phyloP scores from a whole-genome alignment of 1,140 invertebrate genomes.

The Trichomalopsis sarcophagae region DNA sequence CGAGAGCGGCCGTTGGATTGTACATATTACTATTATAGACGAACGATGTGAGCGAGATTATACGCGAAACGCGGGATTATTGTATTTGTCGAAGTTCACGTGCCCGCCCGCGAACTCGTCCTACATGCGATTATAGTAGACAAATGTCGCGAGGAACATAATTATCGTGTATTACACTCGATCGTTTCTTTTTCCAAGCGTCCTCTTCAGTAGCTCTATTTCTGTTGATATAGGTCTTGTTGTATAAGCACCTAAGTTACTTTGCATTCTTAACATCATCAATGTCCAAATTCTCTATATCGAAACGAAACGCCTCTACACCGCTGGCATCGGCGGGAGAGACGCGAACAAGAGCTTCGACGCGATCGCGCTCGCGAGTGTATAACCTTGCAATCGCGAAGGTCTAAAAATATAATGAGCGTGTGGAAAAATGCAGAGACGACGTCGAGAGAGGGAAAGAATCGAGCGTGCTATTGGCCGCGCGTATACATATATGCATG shows the following conservation, averaged over 20 bases:
- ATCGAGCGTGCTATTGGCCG: slow-evolving; percentile 44
- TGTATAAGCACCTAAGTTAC: no score
- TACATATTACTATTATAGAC: slow-evolving; percentile 45
- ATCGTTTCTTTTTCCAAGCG: not conserved
- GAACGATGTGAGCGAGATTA: not conserved
- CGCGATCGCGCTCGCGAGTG: slow-evolving; percentile 8
- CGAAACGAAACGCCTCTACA: no score
- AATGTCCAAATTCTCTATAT: no score
- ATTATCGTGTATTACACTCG: not conserved
- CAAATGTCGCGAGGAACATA: not conserved
- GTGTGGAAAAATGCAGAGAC: slow-evolving; percentile 54
- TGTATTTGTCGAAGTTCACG: no score
- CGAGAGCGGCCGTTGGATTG: slow-evolving; percentile 45
- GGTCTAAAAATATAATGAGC: slow-evolving; percentile 64
- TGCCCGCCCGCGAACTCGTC: not conserved
- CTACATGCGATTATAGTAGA: not conserved
- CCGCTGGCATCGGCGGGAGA: no score
- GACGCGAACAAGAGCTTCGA: not conserved
- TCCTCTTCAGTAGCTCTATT: not conserved
- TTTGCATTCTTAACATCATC: no score
- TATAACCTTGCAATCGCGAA: slow-evolving; percentile 59
- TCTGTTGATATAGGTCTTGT: no score
- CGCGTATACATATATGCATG: not conserved
- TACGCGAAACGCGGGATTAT: not conserved
- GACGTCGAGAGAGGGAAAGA: not conserved